Evolutionary conservation across 2,113 vertebrate genomes (phyloP).

Genomic region (Equus quagga): DNA sequence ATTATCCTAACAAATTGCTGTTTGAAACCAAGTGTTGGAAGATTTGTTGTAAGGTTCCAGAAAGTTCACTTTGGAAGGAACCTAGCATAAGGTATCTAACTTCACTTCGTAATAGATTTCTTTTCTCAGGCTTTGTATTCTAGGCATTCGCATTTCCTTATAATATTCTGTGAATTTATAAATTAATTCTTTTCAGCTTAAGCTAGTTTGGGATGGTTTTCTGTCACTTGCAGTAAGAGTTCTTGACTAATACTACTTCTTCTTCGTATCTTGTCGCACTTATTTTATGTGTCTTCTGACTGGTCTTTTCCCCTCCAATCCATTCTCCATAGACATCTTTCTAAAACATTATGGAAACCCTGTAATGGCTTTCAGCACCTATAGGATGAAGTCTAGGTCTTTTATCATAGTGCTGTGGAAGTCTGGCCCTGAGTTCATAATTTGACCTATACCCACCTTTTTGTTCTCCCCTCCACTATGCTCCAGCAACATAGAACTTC

Average conservation of each 20-base stretch:
- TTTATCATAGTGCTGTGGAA: constrained; percentile 15
- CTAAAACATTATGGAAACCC: background rate
- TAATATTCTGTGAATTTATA: background rate
- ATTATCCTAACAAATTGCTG: background rate
- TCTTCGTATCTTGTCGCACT: background rate
- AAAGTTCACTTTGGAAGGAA: background rate
- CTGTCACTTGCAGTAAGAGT: background rate
- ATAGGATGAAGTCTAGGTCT: background rate
- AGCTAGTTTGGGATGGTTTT: background rate
- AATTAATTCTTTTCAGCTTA: constrained; percentile 7
- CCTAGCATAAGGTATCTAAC: background rate
- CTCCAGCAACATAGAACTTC: background rate
- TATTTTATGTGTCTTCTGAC: constrained; percentile 1
- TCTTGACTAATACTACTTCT: background rate
- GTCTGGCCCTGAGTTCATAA: background rate
- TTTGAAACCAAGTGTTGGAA: background rate
- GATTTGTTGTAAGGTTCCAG: constrained; percentile 18
- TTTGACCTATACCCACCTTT: background rate
- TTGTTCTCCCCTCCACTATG: background rate
- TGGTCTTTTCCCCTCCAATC: background rate
- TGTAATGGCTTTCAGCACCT: background rate
- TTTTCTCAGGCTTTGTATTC: background rate
- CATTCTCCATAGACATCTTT: background rate
- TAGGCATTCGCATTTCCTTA: background rate
- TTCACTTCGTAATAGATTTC: background rate